Conservation (phyloP, 1,140 invertebrate species). For the Drosophila sucinea region DNA sequence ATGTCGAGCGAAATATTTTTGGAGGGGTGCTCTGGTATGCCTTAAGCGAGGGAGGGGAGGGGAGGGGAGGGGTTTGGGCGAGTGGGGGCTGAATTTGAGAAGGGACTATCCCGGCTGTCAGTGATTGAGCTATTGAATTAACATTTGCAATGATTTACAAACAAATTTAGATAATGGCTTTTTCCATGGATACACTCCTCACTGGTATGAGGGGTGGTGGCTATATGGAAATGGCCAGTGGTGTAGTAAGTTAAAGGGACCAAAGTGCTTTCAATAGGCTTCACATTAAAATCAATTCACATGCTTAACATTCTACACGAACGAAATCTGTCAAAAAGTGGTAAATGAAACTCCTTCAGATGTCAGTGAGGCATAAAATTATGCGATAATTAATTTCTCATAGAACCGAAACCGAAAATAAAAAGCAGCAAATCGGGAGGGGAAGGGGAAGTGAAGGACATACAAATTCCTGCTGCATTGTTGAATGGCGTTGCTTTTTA, state of each 20-base stretch:
- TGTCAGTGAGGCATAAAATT: constrained; percentile 82
- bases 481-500: constrained; percentile 51
- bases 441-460: neutral
- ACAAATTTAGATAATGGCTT: constrained; percentile 74
- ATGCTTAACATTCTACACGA: constrained; percentile 31
- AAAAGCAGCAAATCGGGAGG: neutral
- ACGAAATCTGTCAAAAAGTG: constrained; percentile 77
- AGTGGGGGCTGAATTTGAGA: constrained; percentile 16
- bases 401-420: constrained; percentile 36
- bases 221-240: constrained; percentile 3
- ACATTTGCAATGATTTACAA: constrained; percentile 79
- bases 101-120: constrained; percentile 16
- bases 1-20: constrained; percentile 3
- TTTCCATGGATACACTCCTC: constrained; percentile 11
- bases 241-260: neutral
- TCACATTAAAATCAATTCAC: constrained; percentile 34
- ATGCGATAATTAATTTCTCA: constrained; percentile 82
- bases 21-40: neutral
- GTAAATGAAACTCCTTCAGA: constrained; percentile 80
- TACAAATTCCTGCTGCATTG: constrained; percentile 50
- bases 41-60: neutral
- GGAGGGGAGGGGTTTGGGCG: neutral
- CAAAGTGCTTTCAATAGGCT: constrained; percentile 9
- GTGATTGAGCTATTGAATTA: constrained; percentile 79
- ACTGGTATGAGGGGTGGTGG: no score